phyloP scores from a whole-genome alignment of 2,113 vertebrate species.

The Gracilinanus agilis region DNA sequence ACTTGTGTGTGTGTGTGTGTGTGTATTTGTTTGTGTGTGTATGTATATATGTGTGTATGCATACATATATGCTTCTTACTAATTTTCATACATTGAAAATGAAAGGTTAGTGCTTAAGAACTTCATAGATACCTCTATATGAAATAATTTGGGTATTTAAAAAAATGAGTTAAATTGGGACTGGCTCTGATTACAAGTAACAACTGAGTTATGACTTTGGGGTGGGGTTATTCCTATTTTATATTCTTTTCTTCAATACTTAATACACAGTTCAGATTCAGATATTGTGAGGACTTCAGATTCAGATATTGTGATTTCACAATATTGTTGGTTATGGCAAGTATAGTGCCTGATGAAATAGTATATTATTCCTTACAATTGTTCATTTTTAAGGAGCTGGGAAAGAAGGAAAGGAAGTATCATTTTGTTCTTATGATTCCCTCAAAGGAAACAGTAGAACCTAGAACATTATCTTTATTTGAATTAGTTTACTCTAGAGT shows the following conservation, averaged over 20 bases:
- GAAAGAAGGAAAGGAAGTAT: not conserved
- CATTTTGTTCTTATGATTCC: not conserved
- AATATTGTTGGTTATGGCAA: not conserved
- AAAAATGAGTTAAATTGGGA: conserved; percentile 26
- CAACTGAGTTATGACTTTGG: conserved; percentile 28
- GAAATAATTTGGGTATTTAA: conserved; percentile 14
- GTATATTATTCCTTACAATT: not conserved
- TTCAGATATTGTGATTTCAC: not conserved
- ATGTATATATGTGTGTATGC: not conserved
- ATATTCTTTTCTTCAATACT: not conserved
- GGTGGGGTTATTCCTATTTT: not conserved
- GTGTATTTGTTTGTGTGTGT: no score
- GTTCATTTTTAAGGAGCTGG: not conserved
- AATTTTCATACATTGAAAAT: conserved; percentile 42
- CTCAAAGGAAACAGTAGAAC: not conserved
- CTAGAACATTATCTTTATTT: no score
- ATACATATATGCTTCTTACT: conserved; percentile 33
- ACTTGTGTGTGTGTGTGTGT: no score
- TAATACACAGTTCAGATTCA: no score
- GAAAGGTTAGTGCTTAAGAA: conserved; percentile 31
- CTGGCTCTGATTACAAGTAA: conserved; percentile 32
- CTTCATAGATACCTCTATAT: conserved; percentile 1
- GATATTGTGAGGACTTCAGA: not conserved
- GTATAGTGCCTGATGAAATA: not conserved
- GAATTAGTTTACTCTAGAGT: not conserved